phyloP scores from a whole-genome alignment of 2,888 invertebrate species.

The Asteroscopus sphinx region DNA sequence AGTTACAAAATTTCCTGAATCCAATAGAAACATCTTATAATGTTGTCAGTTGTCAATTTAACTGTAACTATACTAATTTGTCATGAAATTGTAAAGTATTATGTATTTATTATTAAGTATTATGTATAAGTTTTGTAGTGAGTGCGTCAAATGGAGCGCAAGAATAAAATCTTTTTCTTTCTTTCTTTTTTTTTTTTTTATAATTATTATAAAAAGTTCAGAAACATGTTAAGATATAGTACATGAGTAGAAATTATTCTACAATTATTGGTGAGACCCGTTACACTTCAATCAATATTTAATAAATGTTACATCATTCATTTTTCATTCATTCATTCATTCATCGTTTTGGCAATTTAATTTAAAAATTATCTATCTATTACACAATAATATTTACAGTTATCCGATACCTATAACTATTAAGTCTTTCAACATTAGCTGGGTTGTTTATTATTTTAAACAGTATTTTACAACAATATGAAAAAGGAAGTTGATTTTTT shows the following conservation, averaged over 20 bases:
- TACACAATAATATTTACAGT: constrained; percentile 53
- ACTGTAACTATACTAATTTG: too few relatives aligned
- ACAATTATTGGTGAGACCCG: constrained; percentile 32
- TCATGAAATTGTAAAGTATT: too few relatives aligned
- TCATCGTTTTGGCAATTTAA: constrained; percentile 43
- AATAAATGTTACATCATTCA: constrained; percentile 32
- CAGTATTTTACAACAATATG: constrained; percentile 38
- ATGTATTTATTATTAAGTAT: too few relatives aligned
- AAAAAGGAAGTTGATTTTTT: constrained; percentile 33
- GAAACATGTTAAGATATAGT: constrained; percentile 22
- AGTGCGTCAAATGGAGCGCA: too few relatives aligned
- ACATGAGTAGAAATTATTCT: constrained; percentile 30
- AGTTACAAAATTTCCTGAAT: too few relatives aligned
- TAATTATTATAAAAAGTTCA: constrained; percentile 10
- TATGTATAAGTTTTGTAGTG: too few relatives aligned
- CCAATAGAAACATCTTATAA: too few relatives aligned
- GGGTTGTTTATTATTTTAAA: constrained; percentile 28
- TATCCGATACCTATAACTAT: constrained; percentile 40
- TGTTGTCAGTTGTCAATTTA: too few relatives aligned
- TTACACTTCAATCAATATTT: constrained; percentile 32
- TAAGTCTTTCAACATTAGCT: constrained; percentile 58
- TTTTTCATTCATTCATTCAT: too few relatives aligned
- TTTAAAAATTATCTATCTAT: constrained; percentile 48
- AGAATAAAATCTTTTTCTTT: too few relatives aligned
- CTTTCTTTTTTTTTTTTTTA: too few relatives aligned